A percentile compares a stretch with the other conserved stretches of the same genome.
Evolutionary conservation across 2,888 invertebrate species (phyloP).

Genomic region (Anoncus sp.): DNA sequence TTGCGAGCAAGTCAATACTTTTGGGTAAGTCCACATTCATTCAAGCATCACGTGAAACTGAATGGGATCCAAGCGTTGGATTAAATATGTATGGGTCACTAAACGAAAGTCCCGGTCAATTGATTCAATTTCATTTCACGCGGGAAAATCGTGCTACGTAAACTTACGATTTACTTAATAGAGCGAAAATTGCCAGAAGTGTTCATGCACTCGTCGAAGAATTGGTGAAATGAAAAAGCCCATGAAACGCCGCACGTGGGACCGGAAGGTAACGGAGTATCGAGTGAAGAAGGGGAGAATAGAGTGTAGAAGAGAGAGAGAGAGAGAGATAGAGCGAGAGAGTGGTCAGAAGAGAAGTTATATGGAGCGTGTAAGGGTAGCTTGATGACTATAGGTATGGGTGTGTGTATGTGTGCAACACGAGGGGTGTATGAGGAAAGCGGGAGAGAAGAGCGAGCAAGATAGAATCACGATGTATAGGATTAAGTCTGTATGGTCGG

Average conservation of each 20-base stretch:
- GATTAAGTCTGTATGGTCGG: constrained; percentile 59
- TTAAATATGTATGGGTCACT: no score
- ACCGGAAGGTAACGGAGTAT: constrained; percentile 44
- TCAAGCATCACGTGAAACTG: no score
- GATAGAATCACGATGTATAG: constrained; percentile 43
- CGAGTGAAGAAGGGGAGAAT: constrained; percentile 18
- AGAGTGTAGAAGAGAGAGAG: not conserved
- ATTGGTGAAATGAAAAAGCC: constrained; percentile 18
- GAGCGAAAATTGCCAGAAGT: constrained; percentile 9
- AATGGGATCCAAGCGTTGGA: no score
- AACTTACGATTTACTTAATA: no score
- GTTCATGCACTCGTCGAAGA: not conserved
- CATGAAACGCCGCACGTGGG: constrained; percentile 34
- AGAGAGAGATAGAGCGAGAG: no score
- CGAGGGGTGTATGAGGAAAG: not conserved
- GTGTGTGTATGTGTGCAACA: not conserved
- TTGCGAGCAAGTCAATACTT: no score
- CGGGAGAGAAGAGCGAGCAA: constrained; percentile 17
- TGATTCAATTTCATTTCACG: no score
- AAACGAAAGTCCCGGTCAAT: no score
- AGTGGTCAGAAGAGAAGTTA: not conserved
- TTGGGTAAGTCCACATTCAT: no score
- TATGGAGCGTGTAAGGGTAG: not conserved
- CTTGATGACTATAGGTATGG: not conserved
- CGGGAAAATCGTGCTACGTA: no score